These are phyloP conservation scores for Drosophila tanythrix DNA, from an alignment of 2,888 invertebrate species.

Conservation along the genomic window DNA sequence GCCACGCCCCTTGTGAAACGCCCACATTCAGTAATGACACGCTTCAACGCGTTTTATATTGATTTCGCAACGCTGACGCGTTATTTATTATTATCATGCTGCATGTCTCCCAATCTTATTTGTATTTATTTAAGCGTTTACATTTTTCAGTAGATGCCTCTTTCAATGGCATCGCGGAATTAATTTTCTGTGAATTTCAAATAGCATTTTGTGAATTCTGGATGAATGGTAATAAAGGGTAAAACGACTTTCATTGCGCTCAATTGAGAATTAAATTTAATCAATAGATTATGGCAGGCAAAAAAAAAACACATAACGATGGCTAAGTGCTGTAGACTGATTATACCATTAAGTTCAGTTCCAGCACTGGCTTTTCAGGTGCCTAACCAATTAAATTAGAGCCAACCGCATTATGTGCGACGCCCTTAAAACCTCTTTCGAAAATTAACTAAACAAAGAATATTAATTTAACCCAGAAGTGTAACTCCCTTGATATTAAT, in stretches of 20 bases:
- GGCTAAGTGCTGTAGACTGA: constrained; percentile 1
- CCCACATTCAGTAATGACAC: constrained; percentile 61
- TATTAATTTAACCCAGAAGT: constrained; percentile 71
- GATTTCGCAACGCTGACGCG: constrained; percentile 67
- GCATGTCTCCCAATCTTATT: constrained; percentile 28
- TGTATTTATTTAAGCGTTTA: constrained; percentile 31
- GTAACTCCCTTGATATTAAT: constrained; percentile 72
- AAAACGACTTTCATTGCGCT: constrained; percentile 54
- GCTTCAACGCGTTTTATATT: constrained; percentile 72
- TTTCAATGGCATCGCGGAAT: constrained; percentile 32
- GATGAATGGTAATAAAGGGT: constrained; percentile 55
- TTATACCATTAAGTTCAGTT: not conserved
- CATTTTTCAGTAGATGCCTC: constrained; percentile 27
- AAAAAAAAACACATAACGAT: not conserved
- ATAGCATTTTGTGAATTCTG: constrained; percentile 46
- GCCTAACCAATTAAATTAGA: constrained; percentile 13
- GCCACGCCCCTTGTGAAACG: constrained; percentile 48
- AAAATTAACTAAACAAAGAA: constrained; percentile 73
- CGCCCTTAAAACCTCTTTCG: constrained; percentile 63
- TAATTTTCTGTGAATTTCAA: constrained; percentile 68
- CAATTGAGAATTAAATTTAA: constrained; percentile 60
- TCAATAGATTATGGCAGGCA: constrained; percentile 31
- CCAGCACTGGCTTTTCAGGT: not conserved
- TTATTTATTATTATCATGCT: constrained; percentile 72
- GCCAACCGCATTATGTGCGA: constrained; percentile 3